Evolutionary conservation across 53 echinoderm and acorn worm genomes (phyloP), one percentile per base, ranked within the genome.

Genomic region (Crossaster papposus): DNA sequence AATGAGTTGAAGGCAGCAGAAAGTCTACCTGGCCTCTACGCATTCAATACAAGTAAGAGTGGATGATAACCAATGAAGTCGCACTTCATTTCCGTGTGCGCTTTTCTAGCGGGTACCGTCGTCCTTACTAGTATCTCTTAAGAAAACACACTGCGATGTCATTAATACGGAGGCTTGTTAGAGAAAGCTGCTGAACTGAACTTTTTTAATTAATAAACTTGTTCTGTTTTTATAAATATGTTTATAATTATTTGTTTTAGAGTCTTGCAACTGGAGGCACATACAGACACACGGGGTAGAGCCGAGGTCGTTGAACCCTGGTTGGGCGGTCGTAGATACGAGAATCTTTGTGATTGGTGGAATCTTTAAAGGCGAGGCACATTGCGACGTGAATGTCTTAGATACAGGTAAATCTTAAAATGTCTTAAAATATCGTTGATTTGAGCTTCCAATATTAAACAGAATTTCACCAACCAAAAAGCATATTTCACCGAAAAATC

Each of bases 311-410:
- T 89, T 93, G 84, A 89, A 93, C 54, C 80, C 91, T 51, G 85
- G 91, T 36, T 79, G 85, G 63, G 87, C 85, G 15, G 89, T 86
- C n/a, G 79, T 93, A 7, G 81, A 89, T 52, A 83, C 89, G 6
- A 89, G 91, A 34, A 93, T 95, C 64, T 95, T 89, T 30, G 91
- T 95, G 37, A 91, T 92, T 80, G 95, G 95, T 32, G 95, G 95
- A 8, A 82, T 95, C 51, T 65, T 85, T 26, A 89, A 95, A 34
- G 91, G 90, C 2, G 79, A 80, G 35, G 95, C 95, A 0, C 77
- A 81, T 36, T 89, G 91, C 53, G 89, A 91, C 24, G 62, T 95
- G 31, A 77, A 91, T 78, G 80, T 91, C 64, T 86, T 93, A 64
- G 89, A 93, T 30, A 88, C 95, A 68, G 93, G 95, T 95, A 80